phyloP scores from a whole-genome alignment of 2,888 invertebrate genomes.

The Drosophila emarginata region DNA sequence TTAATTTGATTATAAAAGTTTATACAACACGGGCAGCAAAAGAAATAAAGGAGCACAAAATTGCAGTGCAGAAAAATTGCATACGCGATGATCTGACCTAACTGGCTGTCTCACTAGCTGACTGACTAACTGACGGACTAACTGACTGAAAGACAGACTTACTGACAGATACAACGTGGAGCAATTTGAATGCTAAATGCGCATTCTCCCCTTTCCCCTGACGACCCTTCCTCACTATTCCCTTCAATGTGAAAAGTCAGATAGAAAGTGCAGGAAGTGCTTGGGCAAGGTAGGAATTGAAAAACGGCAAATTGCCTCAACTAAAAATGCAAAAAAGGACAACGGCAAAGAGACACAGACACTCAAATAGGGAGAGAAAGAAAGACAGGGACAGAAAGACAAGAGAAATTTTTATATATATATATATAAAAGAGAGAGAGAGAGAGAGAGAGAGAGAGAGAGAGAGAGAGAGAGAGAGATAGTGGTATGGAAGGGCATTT shows the following conservation, averaged over 20 bases:
- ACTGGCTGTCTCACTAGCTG: slow-evolving; percentile 1
- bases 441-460: no score
- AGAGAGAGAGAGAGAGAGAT: no score
- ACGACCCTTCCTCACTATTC: not conserved
- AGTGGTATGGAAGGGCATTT: not conserved
- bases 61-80: slow-evolving; percentile 19
- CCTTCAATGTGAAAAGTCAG: slow-evolving; percentile 6
- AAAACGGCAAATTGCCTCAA: slow-evolving; percentile 60
- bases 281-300: slow-evolving; percentile 37
- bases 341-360: slow-evolving; percentile 40
- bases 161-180: slow-evolving; percentile 30
- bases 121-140: slow-evolving; percentile 42
- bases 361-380: no score
- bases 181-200: slow-evolving; percentile 69
- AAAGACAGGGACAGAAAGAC: slow-evolving; percentile 14
- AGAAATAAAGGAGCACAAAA: slow-evolving; percentile 7
- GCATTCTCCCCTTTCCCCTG: slow-evolving; percentile 32
- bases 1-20: slow-evolving; percentile 77
- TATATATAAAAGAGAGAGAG: no score
- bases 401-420: not conserved
- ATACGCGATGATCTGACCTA: slow-evolving; percentile 11
- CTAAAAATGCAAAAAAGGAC: slow-evolving; percentile 65
- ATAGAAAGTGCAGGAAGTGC: slow-evolving; percentile 21
- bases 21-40: slow-evolving; percentile 50
- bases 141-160: slow-evolving; percentile 1